Evolutionary conservation across 1,140 invertebrate genomes (phyloP), one percentile per base, ranked within the genome.

Genomic region (Cephus cinctus): DNA sequence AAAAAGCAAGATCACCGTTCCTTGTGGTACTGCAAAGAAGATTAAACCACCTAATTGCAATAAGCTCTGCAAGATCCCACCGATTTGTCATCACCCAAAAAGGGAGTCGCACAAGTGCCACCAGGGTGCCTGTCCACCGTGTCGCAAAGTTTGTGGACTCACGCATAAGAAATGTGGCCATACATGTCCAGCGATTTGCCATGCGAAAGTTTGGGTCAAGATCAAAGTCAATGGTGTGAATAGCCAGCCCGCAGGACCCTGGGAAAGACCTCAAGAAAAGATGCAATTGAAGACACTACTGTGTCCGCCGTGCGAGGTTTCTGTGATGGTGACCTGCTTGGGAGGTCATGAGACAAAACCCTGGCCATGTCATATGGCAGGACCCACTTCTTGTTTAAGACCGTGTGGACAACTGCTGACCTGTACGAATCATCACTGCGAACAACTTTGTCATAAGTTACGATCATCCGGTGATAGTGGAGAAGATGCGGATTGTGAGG

Each of bases 51-150:
- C 92, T 2, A 83, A 82, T 57, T 97, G 92, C 61, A 80, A 78
- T 30, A 78, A 86, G 45, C 73, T 78, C 2, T 96, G 93, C 74
- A 89, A 86, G 54, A 79, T 82, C 34, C 81, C 84, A 2, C 78
- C 90, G 19, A 84, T 87, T 34, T 96, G 94, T 68, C 85, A 92
- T 56, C 91, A 95, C 66, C 74, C 81, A 30, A 80, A 74, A 52
- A 76, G 83, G 9, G 79, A 88, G 46, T 80, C 80, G 8, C 94
- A 97, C 69, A 79, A 80, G 18, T 97, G 94, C 66, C 94, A 97
- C 71, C 91, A 90, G 69, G 90, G 88, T 0, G 79, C 85, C 8
- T 97, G 94, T 75, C 92, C 92, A 5, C 83, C 87, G 0, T 97
- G 94, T 68, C 78, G 76, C 25, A 84, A 89, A 61, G 73, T 83